Evolutionary conservation across 2,113 vertebrate species (phyloP).

Genomic region (Bubalus kerabau): DNA sequence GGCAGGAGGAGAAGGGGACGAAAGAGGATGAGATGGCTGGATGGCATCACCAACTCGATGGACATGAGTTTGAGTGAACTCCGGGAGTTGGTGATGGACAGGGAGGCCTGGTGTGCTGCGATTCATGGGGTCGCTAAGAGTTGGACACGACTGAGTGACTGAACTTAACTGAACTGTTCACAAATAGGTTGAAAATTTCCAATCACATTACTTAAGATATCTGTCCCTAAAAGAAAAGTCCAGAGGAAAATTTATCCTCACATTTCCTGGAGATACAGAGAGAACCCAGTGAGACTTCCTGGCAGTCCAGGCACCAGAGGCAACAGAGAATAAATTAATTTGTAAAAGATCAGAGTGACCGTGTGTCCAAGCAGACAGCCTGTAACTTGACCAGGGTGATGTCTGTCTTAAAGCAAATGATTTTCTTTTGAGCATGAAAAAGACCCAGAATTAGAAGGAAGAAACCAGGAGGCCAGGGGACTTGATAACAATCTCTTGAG

Average conservation of each 20-base stretch:
- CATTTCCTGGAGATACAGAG: background rate
- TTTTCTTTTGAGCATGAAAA: background rate
- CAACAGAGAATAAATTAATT: background rate
- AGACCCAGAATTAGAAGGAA: background rate
- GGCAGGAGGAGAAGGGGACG: too few relatives aligned
- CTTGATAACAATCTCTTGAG: background rate
- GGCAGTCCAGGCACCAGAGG: background rate
- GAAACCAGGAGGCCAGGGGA: background rate
- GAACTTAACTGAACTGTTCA: background rate
- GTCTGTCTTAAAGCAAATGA: background rate
- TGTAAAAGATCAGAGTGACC: conserved; percentile 7
- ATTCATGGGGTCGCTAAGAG: too few relatives aligned
- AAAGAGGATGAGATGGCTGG: too few relatives aligned
- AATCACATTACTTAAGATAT: background rate
- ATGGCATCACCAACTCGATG: too few relatives aligned
- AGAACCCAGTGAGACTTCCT: background rate
- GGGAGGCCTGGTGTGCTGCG: too few relatives aligned
- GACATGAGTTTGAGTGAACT: too few relatives aligned
- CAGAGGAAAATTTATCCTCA: background rate
- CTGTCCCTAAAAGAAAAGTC: background rate
- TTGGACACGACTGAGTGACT: accelerated
- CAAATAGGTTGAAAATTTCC: background rate
- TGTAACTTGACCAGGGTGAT: background rate
- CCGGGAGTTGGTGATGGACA: too few relatives aligned
- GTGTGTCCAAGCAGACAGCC: background rate